A percentile compares a stretch with the other conserved stretches of the same genome.
phyloP scores from a whole-genome alignment of 2,113 vertebrate genomes.

The Platanista minor region DNA sequence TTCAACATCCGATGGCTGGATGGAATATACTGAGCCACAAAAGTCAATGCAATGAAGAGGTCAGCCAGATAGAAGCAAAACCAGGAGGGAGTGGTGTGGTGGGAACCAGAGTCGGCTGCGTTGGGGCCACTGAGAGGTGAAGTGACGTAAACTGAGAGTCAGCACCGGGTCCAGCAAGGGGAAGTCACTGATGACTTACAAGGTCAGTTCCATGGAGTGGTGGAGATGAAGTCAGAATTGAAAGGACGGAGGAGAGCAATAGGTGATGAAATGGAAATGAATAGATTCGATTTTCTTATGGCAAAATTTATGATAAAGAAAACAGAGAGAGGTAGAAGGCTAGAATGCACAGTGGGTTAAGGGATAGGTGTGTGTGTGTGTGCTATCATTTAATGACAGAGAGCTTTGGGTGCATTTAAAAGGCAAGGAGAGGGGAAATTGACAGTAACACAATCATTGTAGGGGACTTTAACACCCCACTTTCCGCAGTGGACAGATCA shows the following conservation, averaged over 20 bases:
- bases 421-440: background rate
- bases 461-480: too few species aligned
- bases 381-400: too few species aligned
- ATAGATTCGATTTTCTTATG: background rate
- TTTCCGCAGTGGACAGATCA: rapidly evolving
- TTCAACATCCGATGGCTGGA: too few species aligned
- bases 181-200: background rate
- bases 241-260: background rate
- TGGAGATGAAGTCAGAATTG: background rate
- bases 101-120: too few species aligned
- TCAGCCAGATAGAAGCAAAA: background rate
- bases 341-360: background rate
- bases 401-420: background rate
- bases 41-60: background rate
- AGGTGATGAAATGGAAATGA: background rate
- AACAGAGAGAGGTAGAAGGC: background rate
- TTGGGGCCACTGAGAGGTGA: background rate
- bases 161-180: background rate
- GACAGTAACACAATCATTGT: too few species aligned
- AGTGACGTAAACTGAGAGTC: background rate
- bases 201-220: background rate
- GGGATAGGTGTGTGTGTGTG: background rate
- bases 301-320: background rate
- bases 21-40: background rate
- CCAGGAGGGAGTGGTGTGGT: too few species aligned